These are phyloP conservation scores for Eretmochelys imbricata DNA, from an alignment of 2,113 vertebrate species.

Conservation along the genomic window DNA sequence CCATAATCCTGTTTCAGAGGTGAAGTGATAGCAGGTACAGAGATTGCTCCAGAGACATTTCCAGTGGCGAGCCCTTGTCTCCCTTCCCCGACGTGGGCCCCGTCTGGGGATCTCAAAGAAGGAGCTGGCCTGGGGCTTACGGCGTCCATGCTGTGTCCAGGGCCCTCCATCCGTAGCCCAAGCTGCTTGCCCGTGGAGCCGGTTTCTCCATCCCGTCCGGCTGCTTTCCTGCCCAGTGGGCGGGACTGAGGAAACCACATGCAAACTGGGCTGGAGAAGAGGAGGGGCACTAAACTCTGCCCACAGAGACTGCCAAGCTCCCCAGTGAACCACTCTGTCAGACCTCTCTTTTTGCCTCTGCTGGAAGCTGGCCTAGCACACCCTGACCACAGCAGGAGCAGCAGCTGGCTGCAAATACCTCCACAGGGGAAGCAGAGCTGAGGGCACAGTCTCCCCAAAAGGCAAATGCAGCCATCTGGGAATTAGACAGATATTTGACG, in stretches of 20 bases:
- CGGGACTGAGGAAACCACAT: neutral
- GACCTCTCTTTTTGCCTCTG: neutral
- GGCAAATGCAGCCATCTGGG: rapidly evolving
- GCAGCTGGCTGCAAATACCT: neutral
- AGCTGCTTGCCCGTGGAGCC: no score
- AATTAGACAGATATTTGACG: rapidly evolving
- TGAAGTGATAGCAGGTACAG: neutral
- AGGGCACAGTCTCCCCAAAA: neutral
- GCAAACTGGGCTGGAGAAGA: neutral
- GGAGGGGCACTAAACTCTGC: neutral
- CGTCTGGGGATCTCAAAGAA: neutral
- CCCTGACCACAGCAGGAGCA: neutral
- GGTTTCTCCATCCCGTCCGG: neutral
- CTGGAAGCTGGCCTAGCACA: no score
- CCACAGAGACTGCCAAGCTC: neutral
- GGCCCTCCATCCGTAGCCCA: no score
- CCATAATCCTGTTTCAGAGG: neutral
- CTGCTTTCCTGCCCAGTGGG: neutral
- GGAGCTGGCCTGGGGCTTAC: neutral
- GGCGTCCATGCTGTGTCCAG: no score
- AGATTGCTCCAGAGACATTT: neutral
- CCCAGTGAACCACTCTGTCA: no score
- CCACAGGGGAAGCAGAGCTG: neutral
- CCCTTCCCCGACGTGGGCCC: neutral
- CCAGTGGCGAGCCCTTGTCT: neutral